Percentiles rank a stretch among this genome's conserved stretches.
Conservation (phyloP, 2,113 vertebrate species). For the Rattus rattus region DNA sequence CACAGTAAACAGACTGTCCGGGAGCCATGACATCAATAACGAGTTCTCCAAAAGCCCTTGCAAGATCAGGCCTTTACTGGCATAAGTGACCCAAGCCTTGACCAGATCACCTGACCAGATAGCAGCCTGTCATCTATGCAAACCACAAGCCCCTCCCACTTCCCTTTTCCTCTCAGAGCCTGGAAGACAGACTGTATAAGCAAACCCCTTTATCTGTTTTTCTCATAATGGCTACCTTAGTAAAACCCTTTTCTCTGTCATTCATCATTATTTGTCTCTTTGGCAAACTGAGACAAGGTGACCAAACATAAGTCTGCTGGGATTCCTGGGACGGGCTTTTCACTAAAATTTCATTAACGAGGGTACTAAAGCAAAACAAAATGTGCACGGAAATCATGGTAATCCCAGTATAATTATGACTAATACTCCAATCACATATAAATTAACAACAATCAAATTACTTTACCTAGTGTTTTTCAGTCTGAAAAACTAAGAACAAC, state of each 20-base stretch:
- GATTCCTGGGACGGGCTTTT: neutral
- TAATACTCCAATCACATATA: neutral
- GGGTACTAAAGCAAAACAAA: conserved; percentile 4
- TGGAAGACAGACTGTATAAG: neutral
- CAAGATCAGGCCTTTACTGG: neutral
- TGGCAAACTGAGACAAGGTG: neutral
- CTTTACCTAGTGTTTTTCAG: neutral
- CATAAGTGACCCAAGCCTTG: neutral
- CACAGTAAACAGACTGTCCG: neutral
- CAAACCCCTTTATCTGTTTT: neutral
- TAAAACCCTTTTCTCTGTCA: neutral
- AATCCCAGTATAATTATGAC: neutral
- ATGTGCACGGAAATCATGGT: neutral
- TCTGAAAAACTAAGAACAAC: conserved; percentile 44
- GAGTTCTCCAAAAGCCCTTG: neutral
- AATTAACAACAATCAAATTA: conserved; percentile 49
- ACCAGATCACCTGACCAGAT: neutral
- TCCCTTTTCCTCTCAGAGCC: neutral
- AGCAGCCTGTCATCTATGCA: neutral
- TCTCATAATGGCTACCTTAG: neutral
- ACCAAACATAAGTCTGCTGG: neutral
- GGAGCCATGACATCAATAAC: neutral
- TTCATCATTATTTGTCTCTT: neutral
- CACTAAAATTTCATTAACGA: neutral
- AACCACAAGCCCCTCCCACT: neutral